Evolutionary conservation across 2,797 vertebrate genomes (phyloP).

Genomic region (Sphaeramia orbicularis): DNA sequence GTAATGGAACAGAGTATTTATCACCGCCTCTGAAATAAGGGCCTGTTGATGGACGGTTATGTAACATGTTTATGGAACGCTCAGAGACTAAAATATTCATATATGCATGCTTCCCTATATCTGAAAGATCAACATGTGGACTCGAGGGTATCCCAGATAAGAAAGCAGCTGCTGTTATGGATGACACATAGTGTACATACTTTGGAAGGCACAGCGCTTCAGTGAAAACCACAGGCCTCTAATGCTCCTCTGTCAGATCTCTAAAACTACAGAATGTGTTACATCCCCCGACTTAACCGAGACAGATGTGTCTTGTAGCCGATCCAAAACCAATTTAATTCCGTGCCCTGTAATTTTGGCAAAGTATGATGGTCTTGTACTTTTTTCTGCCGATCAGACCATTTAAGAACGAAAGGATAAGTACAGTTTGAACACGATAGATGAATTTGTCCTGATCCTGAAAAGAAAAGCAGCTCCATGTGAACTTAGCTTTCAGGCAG

Average conservation of each 20-base stretch:
- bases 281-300: slow-evolving; percentile 9
- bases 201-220: not conserved
- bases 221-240: not conserved
- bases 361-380: not conserved
- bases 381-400: not conserved
- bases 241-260: not conserved
- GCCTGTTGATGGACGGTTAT: slow-evolving; percentile 11
- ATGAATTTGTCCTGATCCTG: not conserved
- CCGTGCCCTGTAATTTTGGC: slow-evolving; percentile 8
- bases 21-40: slow-evolving; percentile 5
- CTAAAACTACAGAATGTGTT: slow-evolving; percentile 3
- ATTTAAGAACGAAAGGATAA: not conserved
- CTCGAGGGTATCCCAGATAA: not conserved
- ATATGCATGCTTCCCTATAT: slow-evolving; percentile 12
- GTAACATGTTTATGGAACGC: slow-evolving; percentile 25
- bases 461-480: slow-evolving; percentile 5
- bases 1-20: slow-evolving; percentile 26
- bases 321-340: slow-evolving; percentile 19
- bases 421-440: not conserved
- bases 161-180: slow-evolving; percentile 17
- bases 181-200: slow-evolving; percentile 23
- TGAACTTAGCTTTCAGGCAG: not conserved
- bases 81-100: slow-evolving; percentile 13
- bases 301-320: slow-evolving; percentile 3
- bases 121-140: slow-evolving; percentile 4